Percentiles rank a stretch among this genome's conserved stretches.
Evolutionary conservation across 2,888 invertebrate genomes (phyloP).

Genomic region (Drosophila vallismaia): DNA sequence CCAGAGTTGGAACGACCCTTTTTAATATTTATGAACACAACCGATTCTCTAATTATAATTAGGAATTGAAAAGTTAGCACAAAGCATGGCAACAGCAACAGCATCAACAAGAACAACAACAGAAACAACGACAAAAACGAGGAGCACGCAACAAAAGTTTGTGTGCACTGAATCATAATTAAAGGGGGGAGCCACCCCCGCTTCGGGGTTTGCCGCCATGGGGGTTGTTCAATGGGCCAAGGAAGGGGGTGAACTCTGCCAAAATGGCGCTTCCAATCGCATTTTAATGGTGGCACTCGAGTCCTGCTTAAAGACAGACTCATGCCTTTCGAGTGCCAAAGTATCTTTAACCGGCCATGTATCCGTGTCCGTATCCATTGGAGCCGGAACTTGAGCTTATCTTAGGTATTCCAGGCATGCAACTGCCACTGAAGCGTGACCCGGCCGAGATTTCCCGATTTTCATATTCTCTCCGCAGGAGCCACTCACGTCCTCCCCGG

Average conservation of each 20-base stretch:
- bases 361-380: neutral
- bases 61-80: conserved; percentile 82
- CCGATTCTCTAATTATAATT: conserved; percentile 82
- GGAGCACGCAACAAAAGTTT: conserved; percentile 75
- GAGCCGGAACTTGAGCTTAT: conserved; percentile 3
- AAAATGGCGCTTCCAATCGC: conserved; percentile 65
- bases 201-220: neutral
- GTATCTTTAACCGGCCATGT: conserved; percentile 24
- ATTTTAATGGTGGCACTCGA: conserved; percentile 71
- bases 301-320: conserved; percentile 35
- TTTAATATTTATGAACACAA: conserved; percentile 80
- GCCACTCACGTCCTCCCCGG: conserved; percentile 25
- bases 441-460: conserved; percentile 9
- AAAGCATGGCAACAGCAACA: conserved; percentile 61
- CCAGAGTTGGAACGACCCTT: conserved; percentile 64
- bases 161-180: conserved; percentile 79
- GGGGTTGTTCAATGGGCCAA: conserved; percentile 26
- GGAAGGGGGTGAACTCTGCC: conserved; percentile 38
- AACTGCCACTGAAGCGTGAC: conserved; percentile 23
- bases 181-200: conserved; percentile 54
- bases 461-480: neutral
- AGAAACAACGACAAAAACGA: conserved; percentile 51
- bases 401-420: conserved; percentile 27
- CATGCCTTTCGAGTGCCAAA: conserved; percentile 2
- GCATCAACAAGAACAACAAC: conserved; percentile 28